Base-by-base conservation (phyloP, 2,888 invertebrate species). In the Aradus depressus region DNA sequence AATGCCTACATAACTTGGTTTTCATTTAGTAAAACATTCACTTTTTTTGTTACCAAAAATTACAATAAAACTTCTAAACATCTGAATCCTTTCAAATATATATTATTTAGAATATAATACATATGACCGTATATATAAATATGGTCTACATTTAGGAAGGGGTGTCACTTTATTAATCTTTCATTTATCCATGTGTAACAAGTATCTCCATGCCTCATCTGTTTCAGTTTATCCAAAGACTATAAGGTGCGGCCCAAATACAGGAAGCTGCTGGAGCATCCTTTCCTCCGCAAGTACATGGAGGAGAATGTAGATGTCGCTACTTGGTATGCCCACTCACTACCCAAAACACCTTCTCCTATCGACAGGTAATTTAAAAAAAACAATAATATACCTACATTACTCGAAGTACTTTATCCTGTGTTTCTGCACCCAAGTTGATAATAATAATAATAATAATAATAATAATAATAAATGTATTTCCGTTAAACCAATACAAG, bases 231-330 rank as follows among this genome's bases (percentile, higher is more conserved):
- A 67, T 90, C 85, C 61, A 96, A 96, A 74, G 88, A 96, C 75
- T 90, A 89, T 70, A 79, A 83, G 67, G 79, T 85, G 64, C 79
- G 96, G 62, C 96, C 96, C 56, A 96, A 96, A 70, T 96, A 96
- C 74, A 84, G 79, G 58, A 84, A 87, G 67, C 77, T 96, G 10
- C 75, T 95, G 66, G 84, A 87, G 59, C 89, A 91, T 65, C 76
- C 83, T 16, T 93, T 95, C 70, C 85, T 95, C 49, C 82, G 81
- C 68, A 79, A 79, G 61, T 87, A 88, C 53, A 84, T 86, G 60
- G 70, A 69, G 10, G 75, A 75, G 59, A 74, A 79, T 58, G 77
- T 81, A 26, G 78, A 81, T 55, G 87, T 91, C 26, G 84, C 83
- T 43, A 75, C 80, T 50, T 96, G 95, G 95, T 92, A 86, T 71